Evolutionary conservation across 1,140 invertebrate species (phyloP), one percentile per base, ranked within the genome.

Genomic region (Pseudachorutes palmiensis): DNA sequence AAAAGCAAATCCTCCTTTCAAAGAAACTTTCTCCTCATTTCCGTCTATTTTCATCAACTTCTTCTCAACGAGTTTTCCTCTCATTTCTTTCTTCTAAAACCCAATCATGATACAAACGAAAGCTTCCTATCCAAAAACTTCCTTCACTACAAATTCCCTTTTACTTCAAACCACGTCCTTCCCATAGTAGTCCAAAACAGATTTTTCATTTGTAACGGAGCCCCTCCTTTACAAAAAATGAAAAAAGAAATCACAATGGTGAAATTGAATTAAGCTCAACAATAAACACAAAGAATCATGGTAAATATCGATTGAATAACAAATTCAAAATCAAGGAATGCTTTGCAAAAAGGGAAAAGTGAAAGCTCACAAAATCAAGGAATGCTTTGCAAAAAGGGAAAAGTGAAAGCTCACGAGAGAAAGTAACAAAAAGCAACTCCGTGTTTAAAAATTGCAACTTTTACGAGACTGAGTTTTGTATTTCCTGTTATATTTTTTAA

Each of bases 21-120:
- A 55, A 55, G 5, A 14, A 55, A 55, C 51, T 55, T 24, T 55
- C 12, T 24, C 24, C 51, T 55, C 51, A 55, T 55, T 55, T 55
- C 51, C 51, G 51, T 55, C 24, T 55, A 5, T 16, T 55, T 55
- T 55, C 51, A 55, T 24, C 51, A 55, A 55, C 51, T 55, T 55
- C 24, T 19, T 24, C 51, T 55, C 12, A 55, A 55, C 12, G 59
- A 45, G 3, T 33, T 24, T 19, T 16, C 28, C 61, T 31, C 14
- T 62, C 26, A 24, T 62, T 45, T 19, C 29, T 32, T 28, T 60
- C 58, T 29, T 60, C 9, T 9, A 14, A 55, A 55, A 55, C 9
- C 51, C 51, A 41, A 41, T 41, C 19, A 41, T 19, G 36, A 19
- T n/a, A n/a, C n/a, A n/a, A n/a, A n/a, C n/a, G n/a, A n/a, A n/a